Evolutionary conservation across 1,140 invertebrate species (phyloP), one percentile per base, ranked within the genome.

Genomic region (Bicyclus anynana): DNA sequence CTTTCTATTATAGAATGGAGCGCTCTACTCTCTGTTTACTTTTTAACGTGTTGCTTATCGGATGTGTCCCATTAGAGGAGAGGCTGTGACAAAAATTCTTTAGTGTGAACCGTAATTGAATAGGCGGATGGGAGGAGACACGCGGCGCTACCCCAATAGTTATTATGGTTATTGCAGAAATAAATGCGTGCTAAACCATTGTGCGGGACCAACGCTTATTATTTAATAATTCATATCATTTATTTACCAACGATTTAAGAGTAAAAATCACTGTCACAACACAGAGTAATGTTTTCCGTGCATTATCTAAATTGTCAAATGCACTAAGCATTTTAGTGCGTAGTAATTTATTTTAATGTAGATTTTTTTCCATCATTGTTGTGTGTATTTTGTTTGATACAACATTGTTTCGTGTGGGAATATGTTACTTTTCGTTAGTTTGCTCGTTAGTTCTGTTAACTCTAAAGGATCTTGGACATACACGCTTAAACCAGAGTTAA

Each of bases 261-360:
- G 20, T 26, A 52, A 52, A 33, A 51, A 44, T 27, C 42, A 52
- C 26, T 52, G 49, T 59, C 56, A 52, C 52, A 52, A 58, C 56
- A 52, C 56, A 47, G 52, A 52, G 47, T 47, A 44, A 2, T 20
- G 27, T 26, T 14, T 52, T 17, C 50, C 52, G 49, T 52, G 62
- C 64, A 73, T 84, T 84, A 82, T 82, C 72, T 82, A 77, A 85
- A 83, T 78, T 65, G 70, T 72, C 69, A 73, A 77, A 81, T 69
- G 78, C 80, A 79, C 78, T 85, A 75, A 73, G n/a, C n/a, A n/a
- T n/a, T n/a, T n/a, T n/a, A 65, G 58, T 52, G 42, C 26, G 51
- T n/a, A 65, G 54, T 50, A 65, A 62, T 40, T 40, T 40, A 16
- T 40, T 40, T 16, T 40, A 40, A 40, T 40, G 37, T 10, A 17